Base-by-base conservation (phyloP, 2,888 invertebrate species). In the Caenorhabditis sp. region DNA sequence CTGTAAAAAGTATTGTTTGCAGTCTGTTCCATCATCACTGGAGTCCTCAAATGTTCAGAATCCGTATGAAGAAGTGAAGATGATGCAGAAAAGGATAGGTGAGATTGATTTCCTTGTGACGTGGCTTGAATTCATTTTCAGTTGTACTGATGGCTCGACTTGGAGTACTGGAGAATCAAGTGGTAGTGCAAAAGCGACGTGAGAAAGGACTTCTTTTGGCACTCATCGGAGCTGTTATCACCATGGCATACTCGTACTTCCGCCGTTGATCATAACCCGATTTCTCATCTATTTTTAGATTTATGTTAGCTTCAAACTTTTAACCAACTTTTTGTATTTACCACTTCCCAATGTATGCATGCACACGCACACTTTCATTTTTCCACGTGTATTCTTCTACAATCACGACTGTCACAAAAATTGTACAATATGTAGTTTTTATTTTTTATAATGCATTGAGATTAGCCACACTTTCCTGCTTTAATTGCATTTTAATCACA, bases 41-140 rank as follows among this genome's bases (percentile, higher is more conserved):
- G 66, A 48, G 20, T 61, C 74, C 1, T 74, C 74, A 4, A 74
- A 74, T 43, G 30, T 74, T 17, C 61, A 61, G 20, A 74, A 74
- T n/a, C 74, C 74, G 6, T 74, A 66, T 37, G 74, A 74, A 35
- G 74, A 74, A 55, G 65, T 59, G n/a, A 74, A 74, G 27, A 11
- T 74, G 48, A 61, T 66, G 61, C 59, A 63, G 45, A 66, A 62
- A 15, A 39, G 66, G 11, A 35, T 74, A 24, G 32, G 74, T 66
- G 6, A 55, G 74, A n/a, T 56, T 17, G 2, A 26, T 50, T 30
- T 30, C 9, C 6, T 30, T 30, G 9, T 30, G 30, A 30, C 30
- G 6, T 30, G 6, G 30, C 9, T 30, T 30, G 30, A 61, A 15
- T 41, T 22, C 3, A 9, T 15, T 56, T 75, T 39, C 68, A 75